Conservation (phyloP, 2,113 vertebrate genomes). For the Carassius gibelio region DNA sequence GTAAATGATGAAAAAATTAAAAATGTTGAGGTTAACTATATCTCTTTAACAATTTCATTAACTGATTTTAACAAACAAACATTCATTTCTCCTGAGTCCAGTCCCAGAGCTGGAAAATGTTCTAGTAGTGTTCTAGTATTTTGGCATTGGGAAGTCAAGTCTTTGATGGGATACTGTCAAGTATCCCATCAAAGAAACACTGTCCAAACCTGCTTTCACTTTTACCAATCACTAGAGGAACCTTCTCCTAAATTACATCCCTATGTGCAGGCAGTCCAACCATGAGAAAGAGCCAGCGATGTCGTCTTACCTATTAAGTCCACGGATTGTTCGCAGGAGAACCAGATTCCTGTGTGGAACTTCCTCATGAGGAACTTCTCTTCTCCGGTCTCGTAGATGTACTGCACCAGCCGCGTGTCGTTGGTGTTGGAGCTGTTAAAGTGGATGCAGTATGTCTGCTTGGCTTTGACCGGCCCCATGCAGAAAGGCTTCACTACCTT, state of each 20-base stretch:
- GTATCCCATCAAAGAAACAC: no score
- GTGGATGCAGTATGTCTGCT: constrained; percentile 79
- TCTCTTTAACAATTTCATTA: not conserved
- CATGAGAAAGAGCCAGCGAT: not conserved
- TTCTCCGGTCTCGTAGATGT: constrained; percentile 86
- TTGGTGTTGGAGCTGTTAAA: constrained; percentile 77
- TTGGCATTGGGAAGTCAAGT: not conserved
- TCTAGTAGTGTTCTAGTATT: not conserved
- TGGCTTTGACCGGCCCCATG: constrained; percentile 65
- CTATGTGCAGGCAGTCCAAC: not conserved
- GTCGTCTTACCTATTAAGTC: constrained; percentile 78
- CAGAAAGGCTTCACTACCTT: constrained; percentile 88
- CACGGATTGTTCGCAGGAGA: constrained; percentile 83
- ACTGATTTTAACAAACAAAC: not conserved
- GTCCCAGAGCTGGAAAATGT: not conserved
- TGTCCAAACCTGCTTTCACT: not conserved
- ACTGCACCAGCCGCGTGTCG: constrained; percentile 79
- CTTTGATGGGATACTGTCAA: no score
- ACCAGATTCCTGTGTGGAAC: constrained; percentile 89
- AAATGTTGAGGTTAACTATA: no score
- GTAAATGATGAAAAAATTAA: not conserved
- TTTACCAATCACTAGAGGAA: not conserved
- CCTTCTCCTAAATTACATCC: not conserved
- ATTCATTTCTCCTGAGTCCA: not conserved
- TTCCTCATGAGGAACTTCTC: constrained; percentile 82